phyloP scores from a whole-genome alignment of 2,113 vertebrate genomes.

The Mastomys natalensis region DNA sequence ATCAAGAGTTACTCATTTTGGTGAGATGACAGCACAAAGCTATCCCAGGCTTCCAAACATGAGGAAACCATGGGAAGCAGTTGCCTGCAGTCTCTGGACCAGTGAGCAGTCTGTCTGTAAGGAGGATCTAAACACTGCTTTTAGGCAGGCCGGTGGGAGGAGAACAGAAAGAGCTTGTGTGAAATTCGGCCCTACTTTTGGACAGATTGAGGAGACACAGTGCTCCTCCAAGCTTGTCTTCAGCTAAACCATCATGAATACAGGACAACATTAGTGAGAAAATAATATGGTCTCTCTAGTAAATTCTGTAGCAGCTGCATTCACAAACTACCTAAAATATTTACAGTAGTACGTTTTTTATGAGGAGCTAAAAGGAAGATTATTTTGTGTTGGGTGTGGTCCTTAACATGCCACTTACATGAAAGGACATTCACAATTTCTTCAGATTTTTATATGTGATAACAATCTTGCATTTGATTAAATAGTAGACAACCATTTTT shows the following conservation, averaged over 20 bases:
- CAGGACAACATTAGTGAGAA: constrained; percentile 60
- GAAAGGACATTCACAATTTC: background rate
- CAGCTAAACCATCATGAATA: constrained; percentile 31
- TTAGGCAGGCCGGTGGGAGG: background rate
- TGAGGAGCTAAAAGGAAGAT: constrained; percentile 42
- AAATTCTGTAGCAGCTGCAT: constrained; percentile 58
- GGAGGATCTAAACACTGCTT: background rate
- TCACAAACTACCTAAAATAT: constrained; percentile 63
- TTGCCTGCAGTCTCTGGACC: background rate
- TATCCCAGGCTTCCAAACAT: background rate
- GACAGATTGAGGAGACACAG: background rate
- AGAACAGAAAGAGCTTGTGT: constrained; percentile 20
- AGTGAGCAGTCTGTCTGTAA: background rate
- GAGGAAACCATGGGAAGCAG: background rate
- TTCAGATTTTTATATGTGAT: constrained; percentile 33
- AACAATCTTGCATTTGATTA: constrained; percentile 11
- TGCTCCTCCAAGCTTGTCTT: background rate
- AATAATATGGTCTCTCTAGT: constrained; percentile 25
- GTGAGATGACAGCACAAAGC: background rate
- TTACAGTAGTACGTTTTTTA: constrained; percentile 45
- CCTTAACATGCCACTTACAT: background rate
- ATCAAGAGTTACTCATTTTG: background rate
- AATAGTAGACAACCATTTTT: background rate
- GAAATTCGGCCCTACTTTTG: background rate
- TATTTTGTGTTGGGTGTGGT: background rate